These are phyloP conservation scores for Suillia variegata DNA, from an alignment of 2,888 invertebrate species.

Conservation along the genomic window DNA sequence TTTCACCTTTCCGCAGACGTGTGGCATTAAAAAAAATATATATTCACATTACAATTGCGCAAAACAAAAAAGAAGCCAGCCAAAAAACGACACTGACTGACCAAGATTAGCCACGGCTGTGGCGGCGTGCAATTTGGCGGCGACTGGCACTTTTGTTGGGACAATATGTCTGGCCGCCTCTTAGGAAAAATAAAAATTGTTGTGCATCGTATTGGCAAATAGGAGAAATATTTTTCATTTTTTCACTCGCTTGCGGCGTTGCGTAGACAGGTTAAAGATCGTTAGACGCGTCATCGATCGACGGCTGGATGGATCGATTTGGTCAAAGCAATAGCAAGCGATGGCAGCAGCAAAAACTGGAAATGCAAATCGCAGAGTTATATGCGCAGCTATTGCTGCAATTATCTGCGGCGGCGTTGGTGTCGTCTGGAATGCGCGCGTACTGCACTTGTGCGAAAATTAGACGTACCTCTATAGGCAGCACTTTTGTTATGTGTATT, in stretches of 20 bases:
- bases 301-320: no score
- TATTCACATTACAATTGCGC: neutral
- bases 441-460: neutral
- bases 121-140: neutral
- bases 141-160: neutral
- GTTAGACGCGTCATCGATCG: conserved; percentile 45
- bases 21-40: neutral
- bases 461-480: neutral
- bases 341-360: neutral
- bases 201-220: no score
- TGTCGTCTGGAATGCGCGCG: neutral
- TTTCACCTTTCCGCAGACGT: neutral
- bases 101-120: neutral
- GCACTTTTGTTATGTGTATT: no score
- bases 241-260: neutral
- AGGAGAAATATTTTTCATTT: neutral
- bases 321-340: no score
- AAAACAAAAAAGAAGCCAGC: neutral
- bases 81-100: neutral
- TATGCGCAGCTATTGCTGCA: neutral
- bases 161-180: neutral
- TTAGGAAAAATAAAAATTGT: neutral
- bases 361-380: neutral
- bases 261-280: conserved; percentile 47
- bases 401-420: neutral